Evolutionary conservation across 2,113 vertebrate genomes (phyloP), one percentile per base, ranked within the genome.

Genomic region (Anseranas semipalmata): DNA sequence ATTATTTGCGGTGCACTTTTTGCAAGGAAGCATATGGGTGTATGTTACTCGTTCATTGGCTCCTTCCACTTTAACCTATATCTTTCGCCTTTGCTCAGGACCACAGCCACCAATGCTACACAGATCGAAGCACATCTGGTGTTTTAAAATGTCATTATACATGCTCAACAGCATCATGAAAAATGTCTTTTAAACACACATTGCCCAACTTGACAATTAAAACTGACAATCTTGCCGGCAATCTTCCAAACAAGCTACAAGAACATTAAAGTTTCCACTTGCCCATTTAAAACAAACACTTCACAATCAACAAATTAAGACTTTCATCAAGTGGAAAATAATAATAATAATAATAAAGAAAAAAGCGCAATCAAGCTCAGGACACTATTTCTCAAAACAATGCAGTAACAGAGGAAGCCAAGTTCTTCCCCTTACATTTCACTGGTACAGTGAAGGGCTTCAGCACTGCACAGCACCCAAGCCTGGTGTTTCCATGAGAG

Each of bases 1-100:
- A 73, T 66, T 45, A 55, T 53, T 66, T 3, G 0, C 24, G 8
- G 32, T 10, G 4, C 6, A 19, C 1, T 46, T 84, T 63, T 63
- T 14, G 2, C 25, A 55, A 10, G 45, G 62, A 63, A 92, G 43
- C 12, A 3, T 8, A 21, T 9, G 4, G 6, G 5, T 0, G 0
- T 80, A 56, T 10, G 0, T 52, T 70, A 67, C 21, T 28, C 9
- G 20, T 60, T 74, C 55, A 15, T 46, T 65, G 11, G 6, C 41
- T 90, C 6, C 24, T 63, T 81, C 46, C 37, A 63, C 15, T 50
- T 62, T 37, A 75, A 68, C 7, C 20, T 20, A 25, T 67, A 59
- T 15, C 27, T 45, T 82, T 62, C 14, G 12, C 9, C 30, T 58
- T 56, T 48, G 27, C 39, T 66, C 32, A 85, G 66, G 25, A 10